Evolutionary conservation across 2,888 invertebrate genomes (phyloP).

Genomic region (Embidobia sp.): DNA sequence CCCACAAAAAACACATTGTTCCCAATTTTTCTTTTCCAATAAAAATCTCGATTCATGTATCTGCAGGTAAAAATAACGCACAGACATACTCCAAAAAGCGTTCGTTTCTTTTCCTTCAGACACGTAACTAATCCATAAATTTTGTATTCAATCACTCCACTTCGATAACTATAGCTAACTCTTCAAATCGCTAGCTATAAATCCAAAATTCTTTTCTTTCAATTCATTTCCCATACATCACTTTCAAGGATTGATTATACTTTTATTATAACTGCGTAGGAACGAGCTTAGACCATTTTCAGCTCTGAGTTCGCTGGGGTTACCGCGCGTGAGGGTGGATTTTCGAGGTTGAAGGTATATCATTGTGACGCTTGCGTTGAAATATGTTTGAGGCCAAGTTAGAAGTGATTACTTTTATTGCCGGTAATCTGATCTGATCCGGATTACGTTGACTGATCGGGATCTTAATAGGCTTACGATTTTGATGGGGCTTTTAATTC

Average conservation of each 20-base stretch:
- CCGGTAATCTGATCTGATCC: constrained; percentile 56
- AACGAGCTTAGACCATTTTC: constrained; percentile 20
- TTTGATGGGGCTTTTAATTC: constrained; percentile 38
- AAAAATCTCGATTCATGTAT: no score
- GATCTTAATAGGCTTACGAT: constrained; percentile 55
- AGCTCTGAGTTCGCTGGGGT: constrained; percentile 14
- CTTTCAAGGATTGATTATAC: constrained; percentile 19
- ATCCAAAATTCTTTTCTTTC: no score
- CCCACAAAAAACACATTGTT: no score
- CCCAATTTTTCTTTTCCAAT: no score
- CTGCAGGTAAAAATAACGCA: no score
- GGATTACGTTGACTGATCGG: constrained; percentile 56
- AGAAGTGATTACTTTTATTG: constrained; percentile 59
- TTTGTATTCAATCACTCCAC: no score
- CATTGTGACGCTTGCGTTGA: constrained; percentile 42
- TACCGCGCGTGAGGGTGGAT: constrained; percentile 21
- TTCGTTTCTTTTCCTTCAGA: no score
- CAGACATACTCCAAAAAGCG: no score
- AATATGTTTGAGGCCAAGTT: constrained; percentile 52
- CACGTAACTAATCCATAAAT: no score
- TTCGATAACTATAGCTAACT: no score
- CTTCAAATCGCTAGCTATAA: no score
- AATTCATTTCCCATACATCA: no score
- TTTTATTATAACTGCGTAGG: constrained; percentile 18
- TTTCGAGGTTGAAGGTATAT: constrained; percentile 32